These are phyloP conservation scores for Peribatodes rhomboidaria DNA, from an alignment of 2,888 invertebrate genomes.

Conservation along the genomic window DNA sequence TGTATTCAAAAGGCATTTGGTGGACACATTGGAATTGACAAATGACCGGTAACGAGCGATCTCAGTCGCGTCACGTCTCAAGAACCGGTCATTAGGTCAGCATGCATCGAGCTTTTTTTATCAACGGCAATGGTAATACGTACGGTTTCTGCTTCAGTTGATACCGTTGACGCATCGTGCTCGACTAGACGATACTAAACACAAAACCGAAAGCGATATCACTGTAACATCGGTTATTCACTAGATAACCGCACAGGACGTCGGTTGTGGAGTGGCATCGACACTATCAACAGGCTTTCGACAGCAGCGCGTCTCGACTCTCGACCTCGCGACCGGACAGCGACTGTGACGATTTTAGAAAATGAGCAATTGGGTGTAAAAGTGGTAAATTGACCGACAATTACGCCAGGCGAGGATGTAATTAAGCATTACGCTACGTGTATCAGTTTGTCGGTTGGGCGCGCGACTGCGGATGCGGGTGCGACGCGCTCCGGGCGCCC, in stretches of 20 bases:
- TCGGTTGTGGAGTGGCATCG: conserved; percentile 58
- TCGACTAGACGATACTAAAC: conserved; percentile 49
- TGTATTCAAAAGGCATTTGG: conserved; percentile 67
- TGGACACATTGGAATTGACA: conserved; percentile 59
- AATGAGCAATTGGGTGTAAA: conserved; percentile 68
- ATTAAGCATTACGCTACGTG: conserved; percentile 73
- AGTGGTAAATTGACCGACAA: conserved; percentile 73
- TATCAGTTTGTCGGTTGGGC: conserved; percentile 81
- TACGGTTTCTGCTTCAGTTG: conserved; percentile 83
- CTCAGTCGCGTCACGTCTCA: conserved; percentile 57
- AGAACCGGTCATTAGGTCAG: conserved; percentile 60
- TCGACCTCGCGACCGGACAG: conserved; percentile 22
- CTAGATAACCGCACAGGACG: conserved; percentile 68
- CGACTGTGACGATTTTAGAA: conserved; percentile 56
- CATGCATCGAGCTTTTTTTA: conserved; percentile 46
- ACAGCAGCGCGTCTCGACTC: conserved; percentile 37
- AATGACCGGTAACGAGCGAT: conserved; percentile 54
- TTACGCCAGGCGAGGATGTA: conserved; percentile 77
- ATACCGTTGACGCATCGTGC: conserved; percentile 81
- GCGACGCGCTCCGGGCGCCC: conserved; percentile 47
- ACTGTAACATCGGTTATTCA: conserved; percentile 70
- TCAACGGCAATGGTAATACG: conserved; percentile 62
- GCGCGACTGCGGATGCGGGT: conserved; percentile 78
- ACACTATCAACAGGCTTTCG: conserved; percentile 35
- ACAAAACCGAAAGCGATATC: conserved; percentile 59